A percentile compares a stretch with the other conserved stretches of the same genome.
These are phyloP conservation scores for Dinoponera quadriceps DNA, from an alignment of 1,140 invertebrate species.

Conservation along the genomic window DNA sequence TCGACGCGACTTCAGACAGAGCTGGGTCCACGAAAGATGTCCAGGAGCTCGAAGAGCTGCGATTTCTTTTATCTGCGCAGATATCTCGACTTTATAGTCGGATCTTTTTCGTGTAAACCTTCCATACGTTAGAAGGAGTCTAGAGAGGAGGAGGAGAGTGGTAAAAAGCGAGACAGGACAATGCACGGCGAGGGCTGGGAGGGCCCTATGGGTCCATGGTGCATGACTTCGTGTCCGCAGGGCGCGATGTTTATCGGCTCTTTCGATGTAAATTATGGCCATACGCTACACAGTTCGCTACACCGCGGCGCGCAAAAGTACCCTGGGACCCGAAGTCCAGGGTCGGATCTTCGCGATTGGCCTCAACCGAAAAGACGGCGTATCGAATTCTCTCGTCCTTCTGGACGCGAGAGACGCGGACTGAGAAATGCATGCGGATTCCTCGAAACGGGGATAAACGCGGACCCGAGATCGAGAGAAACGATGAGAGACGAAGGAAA, in stretches of 20 bases:
- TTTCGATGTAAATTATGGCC: constrained; percentile 82
- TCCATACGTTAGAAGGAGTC: not conserved
- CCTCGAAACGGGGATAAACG: not conserved
- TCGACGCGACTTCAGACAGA: not conserved
- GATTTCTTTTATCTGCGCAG: not conserved
- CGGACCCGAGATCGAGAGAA: not conserved
- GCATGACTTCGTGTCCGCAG: constrained; percentile 77
- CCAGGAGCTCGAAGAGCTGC: not conserved
- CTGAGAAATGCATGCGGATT: not conserved
- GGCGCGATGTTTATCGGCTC: constrained; percentile 82
- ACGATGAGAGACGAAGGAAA: not conserved
- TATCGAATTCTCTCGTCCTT: not conserved
- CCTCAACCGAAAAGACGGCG: not conserved
- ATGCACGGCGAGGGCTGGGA: constrained; percentile 73
- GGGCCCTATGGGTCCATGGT: constrained; percentile 66
- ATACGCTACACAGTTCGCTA: constrained; percentile 66
- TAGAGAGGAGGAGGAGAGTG: constrained; percentile 21
- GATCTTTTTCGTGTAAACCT: constrained; percentile 26
- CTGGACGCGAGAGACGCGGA: not conserved
- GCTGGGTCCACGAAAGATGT: not conserved
- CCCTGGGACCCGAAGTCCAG: constrained; percentile 23
- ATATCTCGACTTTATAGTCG: not conserved
- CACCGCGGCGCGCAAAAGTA: constrained; percentile 40
- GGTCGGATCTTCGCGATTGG: constrained; percentile 11
- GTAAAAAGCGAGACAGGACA: constrained; percentile 64